Percentiles rank a stretch among this genome's conserved stretches.
phyloP scores from a whole-genome alignment of 2,888 invertebrate genomes.

The Thera obeliscata region DNA sequence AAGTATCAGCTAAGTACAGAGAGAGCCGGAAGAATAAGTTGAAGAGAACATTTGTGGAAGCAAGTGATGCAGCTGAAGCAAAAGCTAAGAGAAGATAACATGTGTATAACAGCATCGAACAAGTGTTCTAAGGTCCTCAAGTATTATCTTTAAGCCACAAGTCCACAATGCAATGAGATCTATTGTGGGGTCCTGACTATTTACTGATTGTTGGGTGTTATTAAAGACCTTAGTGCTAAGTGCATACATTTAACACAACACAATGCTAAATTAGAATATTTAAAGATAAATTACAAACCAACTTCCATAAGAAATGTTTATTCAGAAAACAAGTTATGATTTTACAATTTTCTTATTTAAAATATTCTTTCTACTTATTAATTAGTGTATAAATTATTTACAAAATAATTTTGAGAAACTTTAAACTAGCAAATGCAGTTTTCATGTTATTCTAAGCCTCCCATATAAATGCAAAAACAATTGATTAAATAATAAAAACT shows the following conservation, averaged over 20 bases:
- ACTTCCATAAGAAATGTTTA: slow-evolving; percentile 13
- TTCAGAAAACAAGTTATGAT: slow-evolving; percentile 21
- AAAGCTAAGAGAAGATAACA: slow-evolving; percentile 85
- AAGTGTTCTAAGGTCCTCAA: background rate
- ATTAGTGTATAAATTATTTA: slow-evolving; percentile 10
- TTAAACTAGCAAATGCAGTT: slow-evolving; percentile 4
- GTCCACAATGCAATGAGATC: background rate
- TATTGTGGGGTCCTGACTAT: background rate
- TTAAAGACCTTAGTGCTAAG: background rate
- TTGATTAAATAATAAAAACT: too few relatives aligned
- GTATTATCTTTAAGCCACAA: background rate
- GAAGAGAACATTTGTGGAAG: slow-evolving; percentile 90
- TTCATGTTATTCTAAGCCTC: background rate
- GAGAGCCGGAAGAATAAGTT: slow-evolving; percentile 86
- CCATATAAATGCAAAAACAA: too few relatives aligned
- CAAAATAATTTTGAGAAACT: slow-evolving; percentile 8
- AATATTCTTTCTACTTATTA: slow-evolving; percentile 8
- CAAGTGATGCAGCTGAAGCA: slow-evolving; percentile 90
- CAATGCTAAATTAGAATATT: background rate
- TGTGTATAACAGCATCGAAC: background rate
- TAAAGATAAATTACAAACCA: background rate
- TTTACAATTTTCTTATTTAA: slow-evolving; percentile 5
- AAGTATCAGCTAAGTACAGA: slow-evolving; percentile 89
- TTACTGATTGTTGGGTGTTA: background rate
- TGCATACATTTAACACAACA: background rate